Percentiles rank a stretch among this genome's conserved stretches.
These are phyloP conservation scores for Dromas ardeola DNA, from an alignment of 2,113 vertebrate species.

Conservation along the genomic window DNA sequence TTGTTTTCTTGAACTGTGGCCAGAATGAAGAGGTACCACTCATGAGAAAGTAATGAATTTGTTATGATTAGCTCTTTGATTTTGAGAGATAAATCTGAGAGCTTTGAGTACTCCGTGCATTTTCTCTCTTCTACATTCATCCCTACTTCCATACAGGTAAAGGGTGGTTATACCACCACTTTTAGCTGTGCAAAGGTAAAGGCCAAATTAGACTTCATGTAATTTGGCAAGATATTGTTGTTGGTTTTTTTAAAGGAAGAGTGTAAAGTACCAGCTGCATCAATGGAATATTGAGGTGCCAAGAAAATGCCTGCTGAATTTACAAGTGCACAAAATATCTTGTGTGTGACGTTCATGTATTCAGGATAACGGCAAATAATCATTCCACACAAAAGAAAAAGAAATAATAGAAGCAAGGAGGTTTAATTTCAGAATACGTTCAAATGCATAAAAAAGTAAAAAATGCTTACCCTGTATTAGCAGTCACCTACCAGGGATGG, in stretches of 20 bases:
- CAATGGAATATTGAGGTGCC: neutral
- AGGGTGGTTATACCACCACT: neutral
- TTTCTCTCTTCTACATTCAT: neutral
- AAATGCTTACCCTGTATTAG: neutral
- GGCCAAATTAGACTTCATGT: neutral
- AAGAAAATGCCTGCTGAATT: neutral
- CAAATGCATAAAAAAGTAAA: neutral
- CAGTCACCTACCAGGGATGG: neutral
- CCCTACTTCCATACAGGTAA: neutral
- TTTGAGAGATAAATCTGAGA: neutral
- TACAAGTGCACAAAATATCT: neutral
- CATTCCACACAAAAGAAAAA: neutral
- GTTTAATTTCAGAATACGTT: neutral
- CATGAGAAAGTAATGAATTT: neutral
- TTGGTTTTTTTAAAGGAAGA: neutral
- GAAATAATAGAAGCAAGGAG: neutral
- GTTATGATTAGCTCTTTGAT: neutral
- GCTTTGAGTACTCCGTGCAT: neutral
- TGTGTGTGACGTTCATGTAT: neutral
- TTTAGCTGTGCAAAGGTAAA: neutral
- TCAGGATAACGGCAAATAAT: neutral
- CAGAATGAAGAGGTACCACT: neutral
- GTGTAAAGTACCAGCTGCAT: neutral
- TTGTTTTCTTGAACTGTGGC: neutral
- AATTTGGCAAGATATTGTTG: neutral